A percentile compares a stretch with the other conserved stretches of the same genome.
These are phyloP conservation scores for Panthera leo DNA, from an alignment of 2,113 vertebrate species.

Conservation along the genomic window DNA sequence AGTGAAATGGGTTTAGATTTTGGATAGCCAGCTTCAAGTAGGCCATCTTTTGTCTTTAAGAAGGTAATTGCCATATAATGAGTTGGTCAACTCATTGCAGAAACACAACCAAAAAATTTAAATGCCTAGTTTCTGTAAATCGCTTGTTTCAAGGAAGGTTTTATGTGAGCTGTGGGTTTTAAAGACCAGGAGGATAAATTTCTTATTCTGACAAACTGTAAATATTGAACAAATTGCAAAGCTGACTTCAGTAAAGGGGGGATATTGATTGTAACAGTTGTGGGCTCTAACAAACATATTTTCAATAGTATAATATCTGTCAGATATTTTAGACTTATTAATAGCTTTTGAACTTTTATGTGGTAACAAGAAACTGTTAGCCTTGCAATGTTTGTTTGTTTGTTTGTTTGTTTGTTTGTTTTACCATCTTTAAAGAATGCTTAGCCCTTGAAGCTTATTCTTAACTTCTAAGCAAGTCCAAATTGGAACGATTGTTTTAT, in stretches of 20 bases:
- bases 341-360: background rate
- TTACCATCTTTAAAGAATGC: background rate
- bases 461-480: background rate
- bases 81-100: background rate
- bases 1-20: background rate
- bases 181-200: background rate
- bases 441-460: background rate
- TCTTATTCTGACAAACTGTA: background rate
- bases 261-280: background rate
- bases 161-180: constrained; percentile 7
- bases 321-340: background rate
- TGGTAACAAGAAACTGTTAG: background rate
- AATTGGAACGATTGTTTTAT: background rate
- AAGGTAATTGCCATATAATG: background rate
- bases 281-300: background rate
- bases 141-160: background rate
- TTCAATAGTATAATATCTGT: background rate
- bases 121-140: constrained; percentile 3
- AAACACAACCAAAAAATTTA: background rate
- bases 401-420: background rate
- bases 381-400: background rate
- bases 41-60: background rate
- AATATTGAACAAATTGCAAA: constrained; percentile 38
- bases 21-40: background rate
- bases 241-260: background rate